phyloP scores from a whole-genome alignment of 2,113 vertebrate genomes.

The Kryptolebias marmoratus region DNA sequence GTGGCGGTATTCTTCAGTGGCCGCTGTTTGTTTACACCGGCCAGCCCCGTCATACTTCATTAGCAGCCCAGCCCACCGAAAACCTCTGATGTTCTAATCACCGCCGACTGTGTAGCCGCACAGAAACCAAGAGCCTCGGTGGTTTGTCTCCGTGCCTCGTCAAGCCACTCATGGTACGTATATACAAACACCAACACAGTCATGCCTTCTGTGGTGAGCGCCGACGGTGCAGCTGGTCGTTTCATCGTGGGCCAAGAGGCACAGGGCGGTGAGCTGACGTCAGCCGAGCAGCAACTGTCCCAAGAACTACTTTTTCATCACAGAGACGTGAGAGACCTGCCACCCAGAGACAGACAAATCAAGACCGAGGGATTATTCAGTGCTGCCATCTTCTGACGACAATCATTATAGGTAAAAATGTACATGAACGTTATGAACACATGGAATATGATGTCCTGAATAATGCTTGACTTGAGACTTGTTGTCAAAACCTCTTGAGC shows the following conservation, averaged over 20 bases:
- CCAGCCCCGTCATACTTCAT: conserved; percentile 80
- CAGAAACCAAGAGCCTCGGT: conserved; percentile 61
- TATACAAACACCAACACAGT: conserved; percentile 41
- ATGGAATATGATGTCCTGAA: too few relatives aligned
- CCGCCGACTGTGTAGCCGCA: conserved; percentile 64
- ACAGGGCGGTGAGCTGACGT: conserved; percentile 58
- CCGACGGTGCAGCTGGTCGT: conserved; percentile 43
- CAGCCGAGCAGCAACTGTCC: conserved; percentile 55
- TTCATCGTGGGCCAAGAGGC: conserved; percentile 74
- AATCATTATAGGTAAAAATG: conserved; percentile 4
- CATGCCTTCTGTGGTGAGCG: conserved; percentile 32
- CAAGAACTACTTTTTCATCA: conserved; percentile 77
- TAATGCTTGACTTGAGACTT: too few relatives aligned
- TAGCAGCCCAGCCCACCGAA: conserved; percentile 77
- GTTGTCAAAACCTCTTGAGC: too few relatives aligned
- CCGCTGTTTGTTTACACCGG: conserved; percentile 81
- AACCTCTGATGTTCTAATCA: conserved; percentile 79
- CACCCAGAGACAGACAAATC: conserved; percentile 51
- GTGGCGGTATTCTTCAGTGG: conserved; percentile 77
- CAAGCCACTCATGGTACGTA: conserved; percentile 42
- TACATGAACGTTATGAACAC: too few relatives aligned
- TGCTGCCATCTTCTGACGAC: conserved; percentile 49
- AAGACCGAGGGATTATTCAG: conserved; percentile 42
- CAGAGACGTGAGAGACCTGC: conserved; percentile 81
- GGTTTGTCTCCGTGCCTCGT: conserved; percentile 47